These are phyloP conservation scores for Melolontha melolontha DNA, from an alignment of 2,888 invertebrate genomes.

Conservation along the genomic window DNA sequence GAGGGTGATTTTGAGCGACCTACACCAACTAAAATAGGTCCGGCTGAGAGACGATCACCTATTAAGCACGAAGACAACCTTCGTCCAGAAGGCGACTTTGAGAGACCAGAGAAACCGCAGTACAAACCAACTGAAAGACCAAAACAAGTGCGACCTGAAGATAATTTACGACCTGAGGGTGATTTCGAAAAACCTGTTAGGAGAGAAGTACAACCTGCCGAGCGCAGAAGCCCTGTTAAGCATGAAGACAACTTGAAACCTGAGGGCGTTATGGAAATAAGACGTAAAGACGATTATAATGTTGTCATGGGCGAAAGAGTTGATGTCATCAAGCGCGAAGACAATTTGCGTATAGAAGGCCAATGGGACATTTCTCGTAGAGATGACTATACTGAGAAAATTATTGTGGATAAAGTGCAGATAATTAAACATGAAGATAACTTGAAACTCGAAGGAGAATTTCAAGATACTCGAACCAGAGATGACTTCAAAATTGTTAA, in stretches of 20 bases:
- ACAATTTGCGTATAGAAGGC: conserved; percentile 68
- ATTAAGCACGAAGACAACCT: conserved; percentile 68
- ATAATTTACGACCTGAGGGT: conserved; percentile 68
- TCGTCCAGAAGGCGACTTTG: conserved; percentile 71
- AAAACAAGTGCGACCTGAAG: conserved; percentile 65
- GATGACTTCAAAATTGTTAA: conserved; percentile 70
- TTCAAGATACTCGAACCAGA: conserved; percentile 66
- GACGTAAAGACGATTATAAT: conserved; percentile 44
- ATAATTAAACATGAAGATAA: conserved; percentile 70
- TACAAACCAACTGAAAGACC: conserved; percentile 68
- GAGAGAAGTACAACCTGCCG: conserved; percentile 60
- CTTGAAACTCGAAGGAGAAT: conserved; percentile 69
- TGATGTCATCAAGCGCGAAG: conserved; percentile 68
- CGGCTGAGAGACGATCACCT: conserved; percentile 67
- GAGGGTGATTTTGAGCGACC: conserved; percentile 63
- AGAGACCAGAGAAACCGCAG: conserved; percentile 65
- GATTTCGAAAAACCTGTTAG: conserved; percentile 62
- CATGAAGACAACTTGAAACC: conserved; percentile 70
- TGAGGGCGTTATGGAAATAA: conserved; percentile 69
- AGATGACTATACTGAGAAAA: conserved; percentile 45
- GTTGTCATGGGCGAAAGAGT: conserved; percentile 68
- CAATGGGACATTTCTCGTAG: conserved; percentile 60
- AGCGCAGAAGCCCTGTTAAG: conserved; percentile 65
- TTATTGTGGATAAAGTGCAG: conserved; percentile 69
- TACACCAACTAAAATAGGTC: conserved; percentile 63